Percentiles rank a stretch among this genome's conserved stretches.
These are phyloP conservation scores for Hafferia zeledoni DNA, from an alignment of 2,797 vertebrate genomes.

Conservation along the genomic window DNA sequence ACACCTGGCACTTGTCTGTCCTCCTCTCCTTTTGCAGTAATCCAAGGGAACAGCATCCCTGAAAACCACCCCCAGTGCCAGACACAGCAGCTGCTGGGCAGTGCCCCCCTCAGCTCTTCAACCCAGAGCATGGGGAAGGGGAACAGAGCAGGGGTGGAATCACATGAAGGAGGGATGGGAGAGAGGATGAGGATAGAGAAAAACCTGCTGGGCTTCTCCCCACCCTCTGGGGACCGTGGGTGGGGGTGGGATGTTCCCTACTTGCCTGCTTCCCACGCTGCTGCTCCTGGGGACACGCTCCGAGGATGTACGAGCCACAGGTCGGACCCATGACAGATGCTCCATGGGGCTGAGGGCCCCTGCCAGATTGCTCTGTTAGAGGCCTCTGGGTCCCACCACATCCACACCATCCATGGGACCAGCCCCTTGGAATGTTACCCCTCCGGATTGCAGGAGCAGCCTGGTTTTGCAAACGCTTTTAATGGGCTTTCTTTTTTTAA, in stretches of 20 bases:
- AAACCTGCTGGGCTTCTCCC: neutral
- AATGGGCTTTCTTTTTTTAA: slow-evolving; percentile 69
- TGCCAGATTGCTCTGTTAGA: neutral
- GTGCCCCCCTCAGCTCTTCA: neutral
- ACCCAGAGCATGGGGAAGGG: neutral
- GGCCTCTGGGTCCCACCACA: neutral
- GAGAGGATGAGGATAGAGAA: neutral
- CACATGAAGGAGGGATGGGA: neutral
- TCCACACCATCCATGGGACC: neutral
- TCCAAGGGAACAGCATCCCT: neutral
- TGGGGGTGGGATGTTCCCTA: neutral
- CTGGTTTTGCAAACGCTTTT: slow-evolving; percentile 42
- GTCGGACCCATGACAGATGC: slow-evolving; percentile 43
- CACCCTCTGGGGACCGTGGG: neutral
- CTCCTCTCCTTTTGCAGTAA: neutral
- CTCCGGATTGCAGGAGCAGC: neutral
- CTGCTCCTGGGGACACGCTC: slow-evolving; percentile 33
- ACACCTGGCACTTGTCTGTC: neutral
- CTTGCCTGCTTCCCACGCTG: slow-evolving; percentile 60
- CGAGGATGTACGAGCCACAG: neutral
- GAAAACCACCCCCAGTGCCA: fast-evolving
- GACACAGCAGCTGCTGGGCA: fast-evolving
- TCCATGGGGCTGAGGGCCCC: slow-evolving; percentile 39
- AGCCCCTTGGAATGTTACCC: neutral
- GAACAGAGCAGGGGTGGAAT: neutral